A percentile compares a stretch with the other conserved stretches of the same genome.
Conservation (phyloP, 2,113 vertebrate genomes). For the Scalopus aquaticus region DNA sequence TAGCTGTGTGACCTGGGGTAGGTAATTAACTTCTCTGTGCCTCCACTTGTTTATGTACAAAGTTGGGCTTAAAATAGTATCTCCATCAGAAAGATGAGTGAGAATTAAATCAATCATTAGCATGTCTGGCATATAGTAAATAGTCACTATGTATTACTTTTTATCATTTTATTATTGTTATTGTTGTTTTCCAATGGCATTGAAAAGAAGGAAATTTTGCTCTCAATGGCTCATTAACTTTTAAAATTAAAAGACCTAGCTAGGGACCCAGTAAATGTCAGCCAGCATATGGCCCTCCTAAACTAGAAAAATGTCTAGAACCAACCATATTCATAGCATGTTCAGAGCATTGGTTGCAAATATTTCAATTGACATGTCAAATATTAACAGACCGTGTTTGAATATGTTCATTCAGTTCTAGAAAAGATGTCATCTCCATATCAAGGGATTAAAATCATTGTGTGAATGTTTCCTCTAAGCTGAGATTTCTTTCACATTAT, state of each 20-base stretch:
- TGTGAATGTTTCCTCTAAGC: conserved; percentile 69
- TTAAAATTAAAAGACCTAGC: conserved; percentile 59
- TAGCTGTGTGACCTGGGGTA: neutral
- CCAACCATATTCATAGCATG: neutral
- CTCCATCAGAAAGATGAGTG: neutral
- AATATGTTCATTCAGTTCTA: conserved; percentile 65
- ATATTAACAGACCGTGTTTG: conserved; percentile 69
- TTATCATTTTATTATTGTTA: neutral
- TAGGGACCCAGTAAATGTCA: conserved; percentile 44
- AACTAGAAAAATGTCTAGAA: conserved; percentile 35
- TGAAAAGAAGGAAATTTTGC: conserved; percentile 33
- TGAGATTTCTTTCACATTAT: neutral
- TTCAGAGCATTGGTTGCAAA: conserved; percentile 34
- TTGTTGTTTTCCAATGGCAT: conserved; percentile 28
- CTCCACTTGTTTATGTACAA: neutral
- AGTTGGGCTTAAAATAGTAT: neutral
- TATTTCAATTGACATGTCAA: conserved; percentile 63
- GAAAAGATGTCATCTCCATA: conserved; percentile 70
- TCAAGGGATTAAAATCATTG: conserved; percentile 76
- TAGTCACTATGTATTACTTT: neutral
- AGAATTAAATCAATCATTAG: neutral
- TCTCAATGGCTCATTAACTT: conserved; percentile 55
- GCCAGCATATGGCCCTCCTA: conserved; percentile 20
- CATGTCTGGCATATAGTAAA: neutral
- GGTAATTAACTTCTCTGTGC: neutral